Evolutionary conservation across 2,888 invertebrate species (phyloP).

Genomic region (Meloe dianella): DNA sequence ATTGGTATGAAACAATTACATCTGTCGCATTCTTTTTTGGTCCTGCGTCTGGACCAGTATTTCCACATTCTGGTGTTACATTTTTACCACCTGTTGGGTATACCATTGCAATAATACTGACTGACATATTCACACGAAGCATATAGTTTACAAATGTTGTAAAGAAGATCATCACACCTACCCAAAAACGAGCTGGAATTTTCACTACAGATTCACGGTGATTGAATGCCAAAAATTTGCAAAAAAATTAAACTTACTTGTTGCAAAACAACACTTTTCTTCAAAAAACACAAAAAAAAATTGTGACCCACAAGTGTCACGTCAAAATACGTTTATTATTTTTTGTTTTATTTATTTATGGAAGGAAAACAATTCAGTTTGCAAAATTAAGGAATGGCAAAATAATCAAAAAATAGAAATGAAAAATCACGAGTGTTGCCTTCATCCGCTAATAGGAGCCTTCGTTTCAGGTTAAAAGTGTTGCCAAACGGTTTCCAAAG

Average conservation of each 20-base stretch:
- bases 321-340: no score
- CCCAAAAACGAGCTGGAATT: slow-evolving; percentile 48
- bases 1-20: slow-evolving; percentile 5
- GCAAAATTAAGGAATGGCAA: no score
- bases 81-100: slow-evolving; percentile 53
- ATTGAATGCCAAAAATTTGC: not conserved
- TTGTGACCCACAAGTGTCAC: no score
- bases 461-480: no score
- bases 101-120: slow-evolving; percentile 73
- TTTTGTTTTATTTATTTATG: no score
- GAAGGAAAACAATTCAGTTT: no score
- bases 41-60: slow-evolving; percentile 21
- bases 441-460: no score
- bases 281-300: no score
- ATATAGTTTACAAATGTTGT: slow-evolving; percentile 74
- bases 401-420: no score
- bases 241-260: not conserved
- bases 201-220: slow-evolving; percentile 21
- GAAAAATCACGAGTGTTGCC: no score
- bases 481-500: no score
- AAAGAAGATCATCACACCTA: slow-evolving; percentile 73
- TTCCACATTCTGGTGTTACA: slow-evolving; percentile 36
- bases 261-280: no score
- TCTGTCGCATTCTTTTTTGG: not conserved
- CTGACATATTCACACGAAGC: slow-evolving; percentile 74